Base-by-base conservation (phyloP, 2,113 vertebrate species). In the Trochalopteron elliotii region DNA sequence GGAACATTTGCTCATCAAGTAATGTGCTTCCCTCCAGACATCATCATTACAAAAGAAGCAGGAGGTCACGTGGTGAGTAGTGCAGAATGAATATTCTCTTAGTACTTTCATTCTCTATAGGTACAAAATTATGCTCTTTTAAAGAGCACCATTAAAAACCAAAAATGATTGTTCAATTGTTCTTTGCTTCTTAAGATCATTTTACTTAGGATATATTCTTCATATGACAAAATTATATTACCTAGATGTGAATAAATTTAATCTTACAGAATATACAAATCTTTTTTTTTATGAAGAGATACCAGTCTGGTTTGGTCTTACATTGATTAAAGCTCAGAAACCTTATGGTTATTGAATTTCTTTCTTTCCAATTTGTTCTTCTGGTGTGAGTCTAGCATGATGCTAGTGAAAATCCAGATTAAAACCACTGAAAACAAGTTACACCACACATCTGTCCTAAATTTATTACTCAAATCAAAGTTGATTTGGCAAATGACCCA, bases 11-110 rank as follows among this genome's bases (percentile, higher is more conserved):
- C 60, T 93, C 78, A 83, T 85, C 82, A 80, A 87, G 84, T 40
- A 85, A 87, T 39, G 31, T 85, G 44, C 64, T 95, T 93, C 53
- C 79, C 39, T 92, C 40, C 76, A 93, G 93, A 96, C 37, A 86
- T 31, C 52, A 92, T 92, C 76, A 81, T 90, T 93, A 63, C 60
- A 87, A 91, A 79, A 75, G 65, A 95, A 87, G 45, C 27, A 90
- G 55, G 39, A 92, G 39, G 53, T 68, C 55, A 92, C 6, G 7
- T 49, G 56, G 94, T 86, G 79, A 82, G 55, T 53, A 55, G 74
- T 18, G 20, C 56, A 92, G 47, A 85, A 93, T 28, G 27, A 94
- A 76, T 72, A 33, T 12, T 84, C 42, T 74, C 63, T 59, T 83
- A 86, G 93, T 74, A 82, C 35, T 74, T 92, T 44, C 2, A 5